Evolutionary conservation across 2,797 vertebrate genomes (phyloP).

Genomic region (Hydrophis major): DNA sequence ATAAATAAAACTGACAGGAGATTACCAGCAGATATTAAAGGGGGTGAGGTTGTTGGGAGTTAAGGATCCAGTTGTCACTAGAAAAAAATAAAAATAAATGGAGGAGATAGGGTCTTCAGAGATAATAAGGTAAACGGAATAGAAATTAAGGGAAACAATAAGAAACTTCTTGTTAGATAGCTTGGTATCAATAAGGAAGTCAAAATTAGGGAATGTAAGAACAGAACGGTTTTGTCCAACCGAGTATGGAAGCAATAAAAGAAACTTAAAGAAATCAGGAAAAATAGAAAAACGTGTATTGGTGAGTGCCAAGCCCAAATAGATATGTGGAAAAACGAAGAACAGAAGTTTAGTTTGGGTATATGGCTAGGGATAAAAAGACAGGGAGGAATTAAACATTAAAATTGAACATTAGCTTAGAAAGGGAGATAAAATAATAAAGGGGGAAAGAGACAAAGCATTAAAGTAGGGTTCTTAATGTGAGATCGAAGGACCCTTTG

Average conservation of each 20-base stretch:
- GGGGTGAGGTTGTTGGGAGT: background rate
- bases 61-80: background rate
- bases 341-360: background rate
- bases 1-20: background rate
- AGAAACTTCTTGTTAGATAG: background rate
- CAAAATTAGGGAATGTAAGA: background rate
- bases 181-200: background rate
- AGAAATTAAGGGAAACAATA: background rate
- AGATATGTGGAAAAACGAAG: background rate
- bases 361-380: background rate
- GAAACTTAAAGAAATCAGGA: background rate
- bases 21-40: background rate
- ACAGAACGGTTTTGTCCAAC: background rate
- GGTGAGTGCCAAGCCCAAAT: background rate
- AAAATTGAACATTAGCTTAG: background rate
- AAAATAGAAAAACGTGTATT: background rate
- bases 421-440: background rate
- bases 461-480: background rate
- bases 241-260: background rate
- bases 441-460: background rate
- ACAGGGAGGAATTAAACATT: background rate
- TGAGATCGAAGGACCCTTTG: background rate
- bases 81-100: background rate
- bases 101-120: background rate
- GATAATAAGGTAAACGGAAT: background rate